Evolutionary conservation across 2,888 invertebrate species (phyloP), one percentile per base, ranked within the genome.

Genomic region (Furcula furcula): DNA sequence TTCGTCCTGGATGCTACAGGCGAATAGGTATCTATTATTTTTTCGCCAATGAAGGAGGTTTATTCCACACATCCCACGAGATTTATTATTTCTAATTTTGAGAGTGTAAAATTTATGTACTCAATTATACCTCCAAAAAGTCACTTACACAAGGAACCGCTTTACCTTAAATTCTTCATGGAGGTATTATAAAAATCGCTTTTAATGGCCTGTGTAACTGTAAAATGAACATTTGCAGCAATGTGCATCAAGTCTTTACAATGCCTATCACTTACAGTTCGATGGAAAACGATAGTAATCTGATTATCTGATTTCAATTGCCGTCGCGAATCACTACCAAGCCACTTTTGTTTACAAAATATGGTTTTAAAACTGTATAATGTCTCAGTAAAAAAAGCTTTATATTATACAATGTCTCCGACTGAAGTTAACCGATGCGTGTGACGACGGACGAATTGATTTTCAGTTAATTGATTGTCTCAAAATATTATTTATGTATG

Each of bases 251-350:
- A 28, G 47, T 34, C 39, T 52, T 52, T 34, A 36, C 46, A 43
- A 58, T 61, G 61, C 56, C 55, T 47, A 56, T 56, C 59, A 63
- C 52, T 66, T 63, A 56, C 54, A 51, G 48, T 55, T 72, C 59
- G 46, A 47, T 62, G 67, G 62, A 73, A 70, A 49, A 40, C 46
- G 66, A 68, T 68, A 44, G 68, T 50, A 61, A 68, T 68, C 68
- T 34, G 66, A 63, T 40, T 41, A 68, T 68, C 68, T 34, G 66
- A 63, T 40, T 41, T 56, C 39, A 36, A 55, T 46, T 40, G 52
- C 44, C 46, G 44, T 48, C 45, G 41, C 37, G 39, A 46, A 47
- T 33, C 36, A 38, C 41, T 46, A 44, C 4, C n/a, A 3, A 21
- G 21, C n/a, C 25, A 25, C 12, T 25, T 12, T 11, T 5, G 19